A percentile compares a stretch with the other conserved stretches of the same genome.
Conservation (phyloP, 2,797 vertebrate genomes). For the Anisognathus igniventris region DNA sequence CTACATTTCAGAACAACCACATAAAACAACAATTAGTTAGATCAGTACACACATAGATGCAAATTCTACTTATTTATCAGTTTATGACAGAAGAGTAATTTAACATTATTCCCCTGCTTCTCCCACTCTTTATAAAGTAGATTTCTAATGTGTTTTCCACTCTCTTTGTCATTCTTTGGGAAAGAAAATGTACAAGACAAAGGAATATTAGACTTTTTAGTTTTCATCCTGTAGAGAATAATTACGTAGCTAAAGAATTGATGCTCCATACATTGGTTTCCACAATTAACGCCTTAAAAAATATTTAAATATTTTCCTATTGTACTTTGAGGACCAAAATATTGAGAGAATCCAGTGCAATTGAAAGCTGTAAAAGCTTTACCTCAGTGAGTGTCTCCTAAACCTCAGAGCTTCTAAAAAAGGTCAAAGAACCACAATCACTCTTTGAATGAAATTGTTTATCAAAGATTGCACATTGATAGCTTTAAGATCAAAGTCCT, state of each 20-base stretch:
- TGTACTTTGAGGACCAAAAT: not conserved
- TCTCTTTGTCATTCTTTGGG: not conserved
- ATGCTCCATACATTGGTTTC: not conserved
- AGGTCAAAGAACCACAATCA: not conserved
- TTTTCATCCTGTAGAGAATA: not conserved
- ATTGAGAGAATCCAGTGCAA: not conserved
- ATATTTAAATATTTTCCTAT: not conserved
- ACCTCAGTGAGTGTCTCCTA: not conserved
- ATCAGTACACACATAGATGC: not conserved
- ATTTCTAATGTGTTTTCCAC: not conserved
- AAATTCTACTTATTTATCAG: not conserved
- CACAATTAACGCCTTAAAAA: not conserved
- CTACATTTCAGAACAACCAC: not conserved
- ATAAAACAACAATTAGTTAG: not conserved
- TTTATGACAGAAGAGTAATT: not conserved
- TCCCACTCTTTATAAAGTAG: not conserved
- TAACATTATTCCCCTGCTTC: not conserved
- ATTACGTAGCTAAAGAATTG: not conserved
- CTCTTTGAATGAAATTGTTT: slow-evolving; percentile 3
- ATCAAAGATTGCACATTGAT: not conserved
- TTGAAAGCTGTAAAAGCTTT: not conserved
- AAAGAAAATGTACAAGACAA: slow-evolving; percentile 22
- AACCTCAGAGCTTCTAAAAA: not conserved
- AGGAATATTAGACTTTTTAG: not conserved
- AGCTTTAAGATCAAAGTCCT: slow-evolving; percentile 41